These are phyloP conservation scores for Ctenodactylus gundi DNA, from an alignment of 2,113 vertebrate species.

Conservation along the genomic window DNA sequence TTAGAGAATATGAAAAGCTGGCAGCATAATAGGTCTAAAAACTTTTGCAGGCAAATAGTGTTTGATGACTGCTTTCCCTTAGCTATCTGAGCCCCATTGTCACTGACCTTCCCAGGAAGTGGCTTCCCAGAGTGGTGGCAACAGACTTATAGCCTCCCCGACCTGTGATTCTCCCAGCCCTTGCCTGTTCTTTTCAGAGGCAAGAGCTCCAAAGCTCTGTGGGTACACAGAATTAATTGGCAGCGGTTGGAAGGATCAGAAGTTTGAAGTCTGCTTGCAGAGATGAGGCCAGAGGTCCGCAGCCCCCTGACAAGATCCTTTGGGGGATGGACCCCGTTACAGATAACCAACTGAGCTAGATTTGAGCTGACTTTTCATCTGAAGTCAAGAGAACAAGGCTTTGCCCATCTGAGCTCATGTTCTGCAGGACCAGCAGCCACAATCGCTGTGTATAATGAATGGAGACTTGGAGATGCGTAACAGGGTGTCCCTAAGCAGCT, in stretches of 20 bases:
- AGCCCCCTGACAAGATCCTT: conserved; percentile 1
- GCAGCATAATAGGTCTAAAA: conserved; percentile 48
- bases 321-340: neutral
- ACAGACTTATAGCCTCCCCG: neutral
- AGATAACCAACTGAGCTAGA: conserved; percentile 44
- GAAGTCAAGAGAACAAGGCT: conserved; percentile 53
- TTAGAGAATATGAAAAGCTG: conserved; percentile 68
- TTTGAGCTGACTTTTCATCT: neutral
- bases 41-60: conserved; percentile 36
- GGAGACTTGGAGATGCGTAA: neutral
- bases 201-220: neutral
- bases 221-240: neutral
- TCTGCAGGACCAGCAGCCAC: neutral
- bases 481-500: too few species aligned
- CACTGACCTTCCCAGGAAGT: neutral
- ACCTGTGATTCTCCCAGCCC: too few species aligned
- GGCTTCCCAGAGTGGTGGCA: neutral
- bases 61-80: neutral
- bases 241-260: neutral
- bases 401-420: conserved; percentile 60
- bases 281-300: neutral
- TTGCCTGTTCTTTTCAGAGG: neutral
- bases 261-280: neutral
- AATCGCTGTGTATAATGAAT: neutral
- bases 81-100: neutral